Percentiles rank a stretch among this genome's conserved stretches.
Conservation (phyloP, 2,888 invertebrate genomes). For the Diaphora mendica region DNA sequence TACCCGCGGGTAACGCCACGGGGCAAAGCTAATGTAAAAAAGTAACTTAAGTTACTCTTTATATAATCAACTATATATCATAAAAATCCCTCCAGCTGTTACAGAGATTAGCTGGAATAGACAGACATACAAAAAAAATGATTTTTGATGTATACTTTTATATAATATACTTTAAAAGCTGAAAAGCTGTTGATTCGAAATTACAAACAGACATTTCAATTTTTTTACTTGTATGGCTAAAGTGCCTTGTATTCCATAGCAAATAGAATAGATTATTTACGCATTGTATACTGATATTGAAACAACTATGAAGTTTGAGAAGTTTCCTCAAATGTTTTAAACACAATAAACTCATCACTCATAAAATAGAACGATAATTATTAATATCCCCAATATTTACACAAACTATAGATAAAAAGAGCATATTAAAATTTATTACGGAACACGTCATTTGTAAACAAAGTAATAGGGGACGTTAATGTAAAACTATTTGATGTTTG, state of each 20-base stretch:
- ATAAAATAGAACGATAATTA: conserved; percentile 32
- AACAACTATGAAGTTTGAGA: not conserved
- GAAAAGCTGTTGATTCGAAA: no score
- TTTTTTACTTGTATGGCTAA: not conserved
- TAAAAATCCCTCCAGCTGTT: no score
- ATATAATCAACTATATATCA: no score
- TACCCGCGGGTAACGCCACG: no score
- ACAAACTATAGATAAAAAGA: conserved; percentile 63
- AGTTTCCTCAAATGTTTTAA: not conserved
- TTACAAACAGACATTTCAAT: no score
- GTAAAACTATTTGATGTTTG: conserved; percentile 77
- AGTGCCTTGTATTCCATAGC: not conserved
- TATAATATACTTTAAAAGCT: no score
- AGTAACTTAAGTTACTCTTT: no score
- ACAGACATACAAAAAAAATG: no score
- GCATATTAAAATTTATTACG: conserved; percentile 73
- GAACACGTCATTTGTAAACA: conserved; percentile 58
- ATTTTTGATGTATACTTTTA: no score
- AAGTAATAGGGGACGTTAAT: conserved; percentile 68
- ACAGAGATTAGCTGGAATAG: no score
- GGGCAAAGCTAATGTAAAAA: no score
- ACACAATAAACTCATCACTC: conserved; percentile 7
- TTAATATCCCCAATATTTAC: conserved; percentile 43
- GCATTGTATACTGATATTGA: no score
- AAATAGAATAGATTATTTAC: not conserved